Conservation (phyloP, 2,797 vertebrate genomes). For the Amphiprion clarkii region DNA sequence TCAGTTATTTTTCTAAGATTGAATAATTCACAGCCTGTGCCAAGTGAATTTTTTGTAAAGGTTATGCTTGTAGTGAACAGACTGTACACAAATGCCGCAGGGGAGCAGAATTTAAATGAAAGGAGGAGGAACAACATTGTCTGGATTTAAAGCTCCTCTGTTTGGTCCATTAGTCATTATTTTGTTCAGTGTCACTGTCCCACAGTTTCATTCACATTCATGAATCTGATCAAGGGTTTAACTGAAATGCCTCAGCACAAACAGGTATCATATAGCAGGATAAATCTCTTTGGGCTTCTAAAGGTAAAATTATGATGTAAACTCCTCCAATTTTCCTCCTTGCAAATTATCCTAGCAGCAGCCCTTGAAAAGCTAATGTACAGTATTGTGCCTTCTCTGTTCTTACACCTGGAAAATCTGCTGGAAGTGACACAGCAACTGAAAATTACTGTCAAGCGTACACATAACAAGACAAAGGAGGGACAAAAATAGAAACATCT, state of each 20-base stretch:
- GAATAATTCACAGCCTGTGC: constrained; percentile 63
- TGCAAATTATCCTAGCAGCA: constrained; percentile 26
- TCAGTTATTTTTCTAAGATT: constrained; percentile 41
- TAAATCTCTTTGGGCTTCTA: constrained; percentile 20
- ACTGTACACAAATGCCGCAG: constrained; percentile 59
- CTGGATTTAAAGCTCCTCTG: constrained; percentile 37
- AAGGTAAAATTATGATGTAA: constrained; percentile 26
- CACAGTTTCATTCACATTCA: constrained; percentile 39
- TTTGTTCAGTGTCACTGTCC: constrained; percentile 27
- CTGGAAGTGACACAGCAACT: constrained; percentile 29
- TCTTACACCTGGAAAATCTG: constrained; percentile 29
- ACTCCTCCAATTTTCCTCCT: constrained; percentile 9
- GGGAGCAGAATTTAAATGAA: constrained; percentile 58
- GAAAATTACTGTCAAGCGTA: constrained; percentile 41
- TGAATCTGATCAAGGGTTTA: constrained; percentile 41
- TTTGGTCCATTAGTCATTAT: constrained; percentile 23
- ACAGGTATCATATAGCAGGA: constrained; percentile 16
- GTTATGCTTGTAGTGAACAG: constrained; percentile 71
- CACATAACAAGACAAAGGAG: constrained; percentile 55
- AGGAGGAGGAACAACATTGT: constrained; percentile 39
- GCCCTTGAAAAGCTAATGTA: constrained; percentile 32
- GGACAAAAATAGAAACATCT: constrained; percentile 57
- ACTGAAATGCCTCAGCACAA: constrained; percentile 28
- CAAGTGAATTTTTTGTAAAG: constrained; percentile 57
- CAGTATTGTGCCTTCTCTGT: neutral